These are phyloP conservation scores for Lerista edwardsae DNA, from an alignment of 2,797 vertebrate genomes.

Conservation along the genomic window DNA sequence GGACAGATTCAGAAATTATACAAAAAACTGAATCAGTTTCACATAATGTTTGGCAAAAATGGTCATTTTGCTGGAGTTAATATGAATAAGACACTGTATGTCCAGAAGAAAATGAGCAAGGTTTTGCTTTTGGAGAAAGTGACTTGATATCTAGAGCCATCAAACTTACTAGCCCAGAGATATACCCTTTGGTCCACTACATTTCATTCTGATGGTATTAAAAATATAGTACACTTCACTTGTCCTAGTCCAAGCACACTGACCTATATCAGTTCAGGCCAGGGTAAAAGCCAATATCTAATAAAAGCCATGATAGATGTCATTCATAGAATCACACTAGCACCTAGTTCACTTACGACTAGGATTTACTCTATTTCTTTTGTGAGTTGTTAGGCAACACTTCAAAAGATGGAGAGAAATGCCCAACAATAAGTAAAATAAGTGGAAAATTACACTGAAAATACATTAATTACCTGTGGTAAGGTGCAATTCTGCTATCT, in stretches of 20 bases:
- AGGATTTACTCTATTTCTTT: no score
- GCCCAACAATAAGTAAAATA: not conserved
- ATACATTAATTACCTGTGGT: no score
- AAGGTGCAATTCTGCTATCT: no score
- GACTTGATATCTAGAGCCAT: not conserved
- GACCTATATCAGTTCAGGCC: not conserved
- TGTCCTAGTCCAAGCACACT: not conserved
- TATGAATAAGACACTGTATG: not conserved
- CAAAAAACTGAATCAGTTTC: not conserved
- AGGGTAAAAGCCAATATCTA: not conserved
- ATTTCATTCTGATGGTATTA: not conserved
- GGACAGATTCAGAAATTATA: no score
- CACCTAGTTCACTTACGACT: no score
- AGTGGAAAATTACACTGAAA: no score
- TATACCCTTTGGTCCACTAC: not conserved
- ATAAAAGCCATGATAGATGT: not conserved
- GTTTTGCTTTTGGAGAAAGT: not conserved
- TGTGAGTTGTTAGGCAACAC: no score
- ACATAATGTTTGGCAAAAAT: not conserved
- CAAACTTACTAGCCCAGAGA: not conserved
- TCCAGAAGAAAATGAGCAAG: not conserved
- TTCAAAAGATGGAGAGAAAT: no score
- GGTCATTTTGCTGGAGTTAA: not conserved
- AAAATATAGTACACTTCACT: not conserved
- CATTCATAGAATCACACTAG: no score